These are phyloP conservation scores for Spheniscus humboldti DNA, from an alignment of 2,797 vertebrate species.

Conservation along the genomic window DNA sequence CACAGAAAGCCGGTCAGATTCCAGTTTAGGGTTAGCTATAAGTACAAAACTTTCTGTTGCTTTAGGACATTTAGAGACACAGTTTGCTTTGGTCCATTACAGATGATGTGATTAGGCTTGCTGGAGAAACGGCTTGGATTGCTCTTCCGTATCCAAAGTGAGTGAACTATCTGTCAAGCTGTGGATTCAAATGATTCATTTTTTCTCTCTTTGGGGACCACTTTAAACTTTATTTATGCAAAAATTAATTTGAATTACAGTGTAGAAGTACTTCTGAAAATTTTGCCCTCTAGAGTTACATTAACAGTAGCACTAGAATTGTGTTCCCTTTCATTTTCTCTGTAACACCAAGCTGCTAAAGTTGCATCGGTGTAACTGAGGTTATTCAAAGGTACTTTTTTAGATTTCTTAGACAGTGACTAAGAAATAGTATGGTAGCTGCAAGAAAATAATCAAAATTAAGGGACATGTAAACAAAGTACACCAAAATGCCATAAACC, in stretches of 20 bases:
- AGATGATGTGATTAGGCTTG: neutral
- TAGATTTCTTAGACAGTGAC: neutral
- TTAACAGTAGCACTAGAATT: neutral
- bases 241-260: neutral
- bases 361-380: neutral
- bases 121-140: neutral
- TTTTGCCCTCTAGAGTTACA: neutral
- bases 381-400: neutral
- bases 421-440: neutral
- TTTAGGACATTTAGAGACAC: neutral
- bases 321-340: neutral
- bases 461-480: neutral
- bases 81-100: neutral
- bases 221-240: constrained; percentile 20
- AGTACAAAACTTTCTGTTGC: neutral
- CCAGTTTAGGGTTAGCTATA: neutral
- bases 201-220: neutral
- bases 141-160: neutral
- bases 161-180: neutral
- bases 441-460: neutral
- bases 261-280: neutral
- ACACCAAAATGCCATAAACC: neutral
- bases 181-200: neutral
- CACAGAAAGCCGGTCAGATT: neutral
- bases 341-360: neutral